These are phyloP conservation scores for Sebastes glaucus DNA, from an alignment of 2,797 vertebrate species.

Conservation along the genomic window DNA sequence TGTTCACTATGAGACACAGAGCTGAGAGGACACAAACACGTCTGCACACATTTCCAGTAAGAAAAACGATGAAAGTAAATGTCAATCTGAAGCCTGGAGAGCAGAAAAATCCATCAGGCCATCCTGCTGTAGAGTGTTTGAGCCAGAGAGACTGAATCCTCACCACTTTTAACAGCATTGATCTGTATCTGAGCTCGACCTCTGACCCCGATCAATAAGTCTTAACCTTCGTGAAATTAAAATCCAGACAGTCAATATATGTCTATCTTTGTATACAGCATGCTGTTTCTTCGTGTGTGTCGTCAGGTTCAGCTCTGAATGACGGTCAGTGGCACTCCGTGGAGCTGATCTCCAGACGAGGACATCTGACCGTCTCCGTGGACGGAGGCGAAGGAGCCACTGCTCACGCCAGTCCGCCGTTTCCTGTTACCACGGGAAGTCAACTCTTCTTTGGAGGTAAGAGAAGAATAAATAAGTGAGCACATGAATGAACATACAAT, in stretches of 20 bases:
- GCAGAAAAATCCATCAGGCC: neutral
- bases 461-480: neutral
- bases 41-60: neutral
- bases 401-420: slow-evolving; percentile 69
- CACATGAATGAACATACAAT: neutral
- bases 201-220: neutral
- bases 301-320: slow-evolving; percentile 85
- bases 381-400: slow-evolving; percentile 79
- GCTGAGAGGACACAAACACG: neutral
- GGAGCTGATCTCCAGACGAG: slow-evolving; percentile 81
- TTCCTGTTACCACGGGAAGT: slow-evolving; percentile 75
- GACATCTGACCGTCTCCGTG: slow-evolving; percentile 81
- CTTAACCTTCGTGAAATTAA: neutral
- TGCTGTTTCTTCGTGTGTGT: slow-evolving; percentile 1
- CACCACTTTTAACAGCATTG: neutral
- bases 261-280: neutral
- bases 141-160: neutral
- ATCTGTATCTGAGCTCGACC: neutral
- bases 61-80: neutral
- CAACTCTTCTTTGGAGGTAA: slow-evolving; percentile 90
- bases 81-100: neutral
- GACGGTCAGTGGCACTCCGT: slow-evolving; percentile 94
- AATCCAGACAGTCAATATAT: neutral
- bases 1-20: neutral
- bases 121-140: neutral